Percentiles rank a stretch among this genome's conserved stretches.
Conservation (phyloP, 2,797 vertebrate genomes). For the Channa striata region DNA sequence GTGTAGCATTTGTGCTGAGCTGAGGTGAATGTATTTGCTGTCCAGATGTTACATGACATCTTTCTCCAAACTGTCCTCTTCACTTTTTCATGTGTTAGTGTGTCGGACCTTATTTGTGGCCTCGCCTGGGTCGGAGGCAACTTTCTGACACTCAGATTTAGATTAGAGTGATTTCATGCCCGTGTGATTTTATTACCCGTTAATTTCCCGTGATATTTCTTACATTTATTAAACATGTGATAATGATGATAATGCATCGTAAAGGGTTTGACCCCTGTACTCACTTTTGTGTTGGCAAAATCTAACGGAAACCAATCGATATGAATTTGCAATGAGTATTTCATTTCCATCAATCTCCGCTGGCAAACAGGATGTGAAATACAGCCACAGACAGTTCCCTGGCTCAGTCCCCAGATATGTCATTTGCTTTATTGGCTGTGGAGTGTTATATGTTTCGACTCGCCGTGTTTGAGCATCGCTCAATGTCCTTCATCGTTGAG, state of each 20-base stretch:
- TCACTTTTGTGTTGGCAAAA: slow-evolving; percentile 1
- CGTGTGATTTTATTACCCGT: too few relatives aligned
- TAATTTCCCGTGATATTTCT: background rate
- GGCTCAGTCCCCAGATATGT: slow-evolving; percentile 32
- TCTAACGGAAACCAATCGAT: background rate
- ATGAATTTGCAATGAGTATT: background rate
- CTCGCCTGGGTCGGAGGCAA: too few relatives aligned
- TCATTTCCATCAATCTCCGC: background rate
- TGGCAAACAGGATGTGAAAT: background rate
- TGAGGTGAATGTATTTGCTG: background rate
- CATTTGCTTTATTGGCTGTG: slow-evolving; percentile 15
- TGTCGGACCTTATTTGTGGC: too few relatives aligned
- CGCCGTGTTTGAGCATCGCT: slow-evolving; percentile 30
- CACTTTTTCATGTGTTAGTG: too few relatives aligned
- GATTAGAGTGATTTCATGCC: too few relatives aligned
- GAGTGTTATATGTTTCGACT: slow-evolving; percentile 23
- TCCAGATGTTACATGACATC: too few relatives aligned
- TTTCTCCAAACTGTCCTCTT: too few relatives aligned
- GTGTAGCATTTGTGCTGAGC: background rate
- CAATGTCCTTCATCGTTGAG: slow-evolving; percentile 14
- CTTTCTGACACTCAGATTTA: too few relatives aligned
- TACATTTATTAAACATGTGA: background rate
- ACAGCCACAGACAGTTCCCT: slow-evolving; percentile 10
- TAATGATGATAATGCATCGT: background rate
- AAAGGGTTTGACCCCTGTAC: background rate